These are phyloP conservation scores for Pampusana beccarii DNA, from an alignment of 2,113 vertebrate species.

Conservation along the genomic window DNA sequence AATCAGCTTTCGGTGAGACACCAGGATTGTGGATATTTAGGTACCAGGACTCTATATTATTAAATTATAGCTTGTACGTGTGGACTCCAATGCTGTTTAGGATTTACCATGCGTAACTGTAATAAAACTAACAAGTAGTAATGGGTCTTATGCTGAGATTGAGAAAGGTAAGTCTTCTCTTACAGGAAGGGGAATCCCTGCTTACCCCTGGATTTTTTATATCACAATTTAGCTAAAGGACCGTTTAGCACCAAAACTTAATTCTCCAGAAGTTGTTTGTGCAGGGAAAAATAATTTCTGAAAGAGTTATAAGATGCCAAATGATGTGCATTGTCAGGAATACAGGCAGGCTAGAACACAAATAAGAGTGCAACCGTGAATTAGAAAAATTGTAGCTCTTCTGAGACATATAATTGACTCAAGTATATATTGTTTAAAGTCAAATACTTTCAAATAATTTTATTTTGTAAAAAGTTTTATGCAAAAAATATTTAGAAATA, in stretches of 20 bases:
- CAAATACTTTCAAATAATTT: background rate
- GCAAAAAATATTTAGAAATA: background rate
- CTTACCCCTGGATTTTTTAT: background rate
- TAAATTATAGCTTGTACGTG: background rate
- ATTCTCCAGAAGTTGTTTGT: background rate
- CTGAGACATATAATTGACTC: background rate
- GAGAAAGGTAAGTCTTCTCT: background rate
- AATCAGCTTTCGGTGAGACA: background rate
- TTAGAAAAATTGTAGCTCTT: background rate
- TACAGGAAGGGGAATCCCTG: background rate
- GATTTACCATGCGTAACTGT: background rate
- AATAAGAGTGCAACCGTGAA: background rate
- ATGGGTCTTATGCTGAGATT: background rate
- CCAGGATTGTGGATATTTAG: background rate
- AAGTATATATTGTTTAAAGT: background rate
- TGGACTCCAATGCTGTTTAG: background rate
- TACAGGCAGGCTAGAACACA: background rate
- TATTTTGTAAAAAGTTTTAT: background rate
- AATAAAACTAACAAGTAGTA: background rate
- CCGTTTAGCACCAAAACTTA: background rate
- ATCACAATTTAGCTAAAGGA: background rate
- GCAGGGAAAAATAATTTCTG: background rate
- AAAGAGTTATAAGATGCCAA: background rate
- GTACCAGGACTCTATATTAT: background rate
- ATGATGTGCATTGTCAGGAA: background rate